Percentiles rank a stretch among this genome's conserved stretches.
phyloP scores from a whole-genome alignment of 1,140 invertebrate genomes.

The Holcopasites calliopsidis region DNA sequence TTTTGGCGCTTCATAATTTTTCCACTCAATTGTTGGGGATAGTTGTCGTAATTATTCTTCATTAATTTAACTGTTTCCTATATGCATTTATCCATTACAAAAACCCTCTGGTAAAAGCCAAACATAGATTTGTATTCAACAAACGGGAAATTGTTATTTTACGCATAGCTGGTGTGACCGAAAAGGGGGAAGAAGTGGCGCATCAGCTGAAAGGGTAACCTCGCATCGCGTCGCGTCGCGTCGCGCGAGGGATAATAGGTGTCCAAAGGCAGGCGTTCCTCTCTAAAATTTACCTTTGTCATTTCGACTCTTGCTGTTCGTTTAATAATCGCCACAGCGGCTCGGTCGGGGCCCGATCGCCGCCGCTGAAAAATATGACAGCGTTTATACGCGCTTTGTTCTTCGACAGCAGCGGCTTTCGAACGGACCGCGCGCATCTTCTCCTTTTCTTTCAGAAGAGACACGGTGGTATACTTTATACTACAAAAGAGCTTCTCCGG shows the following conservation, averaged over 20 bases:
- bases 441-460: not conserved
- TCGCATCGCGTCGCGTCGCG: not conserved
- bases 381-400: slow-evolving; percentile 8
- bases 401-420: not conserved
- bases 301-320: not conserved
- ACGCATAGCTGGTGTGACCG: not conserved
- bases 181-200: not conserved
- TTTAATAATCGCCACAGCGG: not conserved
- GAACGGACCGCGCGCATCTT: not conserved
- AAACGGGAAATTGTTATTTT: slow-evolving; percentile 1
- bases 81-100: too few relatives aligned
- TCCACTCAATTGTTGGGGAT: too few relatives aligned
- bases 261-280: not conserved
- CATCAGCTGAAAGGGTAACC: not conserved
- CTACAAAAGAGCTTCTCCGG: not conserved
- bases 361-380: slow-evolving; percentile 1
- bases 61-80: too few relatives aligned
- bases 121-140: too few relatives aligned
- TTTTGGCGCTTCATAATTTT: too few relatives aligned
- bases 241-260: not conserved
- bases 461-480: not conserved
- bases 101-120: too few relatives aligned
- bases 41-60: too few relatives aligned
- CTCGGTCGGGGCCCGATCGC: too few relatives aligned
- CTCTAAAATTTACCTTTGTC: slow-evolving; percentile 7